Conservation (phyloP, 2,888 invertebrate genomes). For the Apodemia mormo region DNA sequence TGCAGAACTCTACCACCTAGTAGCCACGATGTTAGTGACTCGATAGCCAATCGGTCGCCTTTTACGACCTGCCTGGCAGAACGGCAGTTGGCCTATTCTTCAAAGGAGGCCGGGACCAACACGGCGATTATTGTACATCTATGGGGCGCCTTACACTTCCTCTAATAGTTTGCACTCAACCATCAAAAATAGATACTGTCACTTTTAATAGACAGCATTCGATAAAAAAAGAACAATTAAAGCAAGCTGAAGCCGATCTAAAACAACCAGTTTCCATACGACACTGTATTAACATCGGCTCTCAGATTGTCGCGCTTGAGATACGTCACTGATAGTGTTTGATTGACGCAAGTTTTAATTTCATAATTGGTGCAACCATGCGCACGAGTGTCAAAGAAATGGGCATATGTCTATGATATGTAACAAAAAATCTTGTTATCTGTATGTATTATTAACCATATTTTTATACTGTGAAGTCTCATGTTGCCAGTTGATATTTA, state of each 20-base stretch:
- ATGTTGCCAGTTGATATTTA: too few species aligned
- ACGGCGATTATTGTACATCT: too few species aligned
- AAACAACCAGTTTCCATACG: conserved; percentile 42
- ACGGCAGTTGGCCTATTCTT: too few species aligned
- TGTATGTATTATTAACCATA: not conserved
- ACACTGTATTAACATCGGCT: conserved; percentile 44
- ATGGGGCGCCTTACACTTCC: too few species aligned
- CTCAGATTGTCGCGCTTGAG: conserved; percentile 46
- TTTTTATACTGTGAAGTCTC: too few species aligned
- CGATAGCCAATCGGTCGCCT: too few species aligned
- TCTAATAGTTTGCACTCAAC: too few species aligned
- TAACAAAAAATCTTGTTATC: conserved; percentile 18
- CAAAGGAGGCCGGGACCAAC: too few species aligned
- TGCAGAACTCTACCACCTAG: too few species aligned
- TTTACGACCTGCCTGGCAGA: too few species aligned
- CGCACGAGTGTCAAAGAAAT: conserved; percentile 41
- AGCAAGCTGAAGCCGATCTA: conserved; percentile 28
- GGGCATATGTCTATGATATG: conserved; percentile 19
- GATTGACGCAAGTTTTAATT: conserved; percentile 64
- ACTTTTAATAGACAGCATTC: not conserved
- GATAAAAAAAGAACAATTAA: conserved; percentile 35
- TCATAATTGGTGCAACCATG: conserved; percentile 55
- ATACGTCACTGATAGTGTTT: conserved; percentile 57
- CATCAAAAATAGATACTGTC: too few species aligned
- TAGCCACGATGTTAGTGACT: too few species aligned